phyloP scores from a whole-genome alignment of 2,113 vertebrate species.

The Rhipidura dahli region DNA sequence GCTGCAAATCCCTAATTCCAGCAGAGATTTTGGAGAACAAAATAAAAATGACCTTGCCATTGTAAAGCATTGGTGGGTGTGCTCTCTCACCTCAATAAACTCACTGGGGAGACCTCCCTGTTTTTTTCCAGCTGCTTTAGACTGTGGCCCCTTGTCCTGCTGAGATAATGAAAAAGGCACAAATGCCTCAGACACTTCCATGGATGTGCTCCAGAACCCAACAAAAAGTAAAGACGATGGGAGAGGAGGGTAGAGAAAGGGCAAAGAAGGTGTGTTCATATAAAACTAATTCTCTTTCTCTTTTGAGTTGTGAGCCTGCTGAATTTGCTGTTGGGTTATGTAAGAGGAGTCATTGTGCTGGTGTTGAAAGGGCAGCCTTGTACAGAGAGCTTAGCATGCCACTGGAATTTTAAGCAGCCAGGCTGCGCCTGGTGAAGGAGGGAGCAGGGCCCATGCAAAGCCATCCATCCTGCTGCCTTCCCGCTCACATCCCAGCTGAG shows the following conservation, averaged over 20 bases:
- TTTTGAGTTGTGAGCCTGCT: constrained; percentile 26
- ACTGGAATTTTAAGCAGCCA: constrained; percentile 62
- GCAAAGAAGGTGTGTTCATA: not conserved
- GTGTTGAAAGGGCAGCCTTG: constrained; percentile 63
- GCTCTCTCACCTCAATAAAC: not conserved
- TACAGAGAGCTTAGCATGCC: not conserved
- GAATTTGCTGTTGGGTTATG: constrained; percentile 50
- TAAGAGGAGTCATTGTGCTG: constrained; percentile 59
- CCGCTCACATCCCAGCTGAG: not conserved
- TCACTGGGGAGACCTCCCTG: not conserved
- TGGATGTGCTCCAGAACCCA: not conserved
- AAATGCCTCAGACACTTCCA: not conserved
- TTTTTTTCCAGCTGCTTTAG: not conserved
- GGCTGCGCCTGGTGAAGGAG: not conserved
- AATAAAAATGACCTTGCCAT: not conserved
- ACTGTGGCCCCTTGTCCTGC: not conserved
- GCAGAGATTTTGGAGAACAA: not conserved
- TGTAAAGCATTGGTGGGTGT: not conserved
- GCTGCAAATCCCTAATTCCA: not conserved
- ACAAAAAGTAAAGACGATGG: not conserved
- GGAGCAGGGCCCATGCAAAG: not conserved
- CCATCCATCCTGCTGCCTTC: constrained; percentile 59
- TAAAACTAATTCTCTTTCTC: not conserved
- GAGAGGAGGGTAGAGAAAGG: not conserved
- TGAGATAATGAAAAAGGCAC: not conserved